Conservation (phyloP, 2,113 vertebrate genomes). For the Catharus fuscescens region DNA sequence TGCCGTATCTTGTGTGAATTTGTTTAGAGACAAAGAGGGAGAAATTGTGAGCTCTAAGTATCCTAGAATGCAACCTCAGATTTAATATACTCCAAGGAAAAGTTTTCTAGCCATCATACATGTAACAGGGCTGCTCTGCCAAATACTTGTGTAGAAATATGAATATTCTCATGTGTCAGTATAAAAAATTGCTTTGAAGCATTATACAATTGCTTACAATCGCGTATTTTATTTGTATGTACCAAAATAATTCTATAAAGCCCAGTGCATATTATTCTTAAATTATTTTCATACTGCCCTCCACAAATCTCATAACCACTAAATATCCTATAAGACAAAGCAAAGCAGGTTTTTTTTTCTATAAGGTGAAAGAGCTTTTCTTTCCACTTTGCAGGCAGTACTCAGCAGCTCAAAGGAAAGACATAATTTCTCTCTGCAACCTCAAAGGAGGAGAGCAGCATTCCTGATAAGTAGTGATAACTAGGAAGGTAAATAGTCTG, state of each 20-base stretch:
- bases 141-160: not conserved
- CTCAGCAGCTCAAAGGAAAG: not conserved
- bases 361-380: not conserved
- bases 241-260: not conserved
- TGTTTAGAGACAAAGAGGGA: not conserved
- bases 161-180: not conserved
- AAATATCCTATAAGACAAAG: not conserved
- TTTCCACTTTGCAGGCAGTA: not conserved
- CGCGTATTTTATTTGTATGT: not conserved
- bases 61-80: not conserved
- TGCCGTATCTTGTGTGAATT: accelerated
- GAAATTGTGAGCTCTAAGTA: not conserved
- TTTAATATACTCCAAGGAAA: not conserved
- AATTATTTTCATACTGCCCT: not conserved
- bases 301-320: not conserved
- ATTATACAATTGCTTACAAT: not conserved
- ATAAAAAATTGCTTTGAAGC: not conserved
- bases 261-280: not conserved
- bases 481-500: not conserved
- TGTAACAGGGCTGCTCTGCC: not conserved
- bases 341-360: not conserved
- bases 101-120: not conserved
- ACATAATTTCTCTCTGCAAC: not conserved
- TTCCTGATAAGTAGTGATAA: not conserved
- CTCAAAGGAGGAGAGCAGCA: not conserved